Percentiles rank a stretch among this genome's conserved stretches.
These are phyloP conservation scores for Neolamprologus fasciatus DNA, from an alignment of 2,113 vertebrate species.

Conservation along the genomic window DNA sequence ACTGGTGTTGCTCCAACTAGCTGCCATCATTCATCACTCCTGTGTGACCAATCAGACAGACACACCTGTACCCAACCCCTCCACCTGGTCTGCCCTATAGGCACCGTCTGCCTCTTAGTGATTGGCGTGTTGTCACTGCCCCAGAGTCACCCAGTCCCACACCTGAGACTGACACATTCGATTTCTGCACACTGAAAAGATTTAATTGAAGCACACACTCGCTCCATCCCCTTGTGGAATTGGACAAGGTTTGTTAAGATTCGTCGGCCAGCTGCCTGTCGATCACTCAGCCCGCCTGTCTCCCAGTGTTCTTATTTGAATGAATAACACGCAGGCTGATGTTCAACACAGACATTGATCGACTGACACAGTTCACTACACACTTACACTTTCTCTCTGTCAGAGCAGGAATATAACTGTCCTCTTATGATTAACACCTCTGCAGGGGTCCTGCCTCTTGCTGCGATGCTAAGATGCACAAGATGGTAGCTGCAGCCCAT, in stretches of 20 bases:
- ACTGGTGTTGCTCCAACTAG: neutral
- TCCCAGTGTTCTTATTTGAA: slow-evolving; percentile 14
- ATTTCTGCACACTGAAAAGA: slow-evolving; percentile 7
- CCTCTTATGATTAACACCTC: neutral
- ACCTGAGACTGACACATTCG: slow-evolving; percentile 22
- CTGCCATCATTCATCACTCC: neutral
- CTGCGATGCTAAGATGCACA: neutral
- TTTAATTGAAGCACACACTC: slow-evolving; percentile 21
- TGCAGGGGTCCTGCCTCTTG: neutral
- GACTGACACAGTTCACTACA: neutral
- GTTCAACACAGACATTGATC: slow-evolving; percentile 21
- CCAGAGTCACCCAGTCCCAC: neutral
- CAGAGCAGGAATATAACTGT: neutral
- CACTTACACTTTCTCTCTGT: neutral
- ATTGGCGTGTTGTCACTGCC: neutral
- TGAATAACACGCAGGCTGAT: slow-evolving; percentile 17
- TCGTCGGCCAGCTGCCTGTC: neutral
- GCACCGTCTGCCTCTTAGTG: neutral
- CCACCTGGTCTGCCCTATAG: neutral
- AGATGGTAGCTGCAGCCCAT: neutral
- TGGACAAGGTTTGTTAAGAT: slow-evolving; percentile 1
- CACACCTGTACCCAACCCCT: neutral
- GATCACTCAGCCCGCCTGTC: neutral
- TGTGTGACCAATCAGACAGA: neutral
- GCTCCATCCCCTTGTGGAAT: neutral